phyloP scores from a whole-genome alignment of 92 coral and sea anemone species.

The Actinernus sp. region DNA sequence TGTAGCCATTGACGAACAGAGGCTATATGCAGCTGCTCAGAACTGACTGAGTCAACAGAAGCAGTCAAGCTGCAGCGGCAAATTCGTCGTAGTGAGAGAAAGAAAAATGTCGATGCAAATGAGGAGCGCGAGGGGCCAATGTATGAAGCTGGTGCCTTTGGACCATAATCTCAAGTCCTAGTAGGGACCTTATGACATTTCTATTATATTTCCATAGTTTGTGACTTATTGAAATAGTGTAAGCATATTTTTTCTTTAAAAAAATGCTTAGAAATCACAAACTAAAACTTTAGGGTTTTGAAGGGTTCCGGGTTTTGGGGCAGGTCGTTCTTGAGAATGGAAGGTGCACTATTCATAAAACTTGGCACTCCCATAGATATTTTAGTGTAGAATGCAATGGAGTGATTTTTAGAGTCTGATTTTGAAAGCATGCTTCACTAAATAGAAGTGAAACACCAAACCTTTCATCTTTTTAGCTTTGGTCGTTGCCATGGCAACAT shows the following conservation, averaged over 20 bases:
- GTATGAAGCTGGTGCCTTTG: constrained; percentile 47
- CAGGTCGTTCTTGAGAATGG: constrained; percentile 7
- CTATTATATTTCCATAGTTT: neutral
- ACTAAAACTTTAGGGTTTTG: constrained; percentile 1
- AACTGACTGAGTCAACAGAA: constrained; percentile 20
- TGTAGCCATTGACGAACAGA: constrained; percentile 12
- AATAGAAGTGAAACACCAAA: neutral
- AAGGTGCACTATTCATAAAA: constrained; percentile 1
- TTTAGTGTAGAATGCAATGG: constrained; percentile 4
- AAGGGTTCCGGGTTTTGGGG: constrained; percentile 1
- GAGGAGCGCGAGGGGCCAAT: constrained; percentile 23
- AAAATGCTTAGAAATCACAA: neutral
- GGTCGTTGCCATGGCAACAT: neutral
- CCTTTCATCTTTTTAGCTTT: neutral
- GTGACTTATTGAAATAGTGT: neutral
- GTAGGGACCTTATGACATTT: neutral
- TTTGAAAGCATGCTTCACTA: neutral
- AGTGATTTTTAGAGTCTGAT: neutral
- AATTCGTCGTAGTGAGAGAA: constrained; percentile 39
- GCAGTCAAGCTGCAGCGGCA: constrained; percentile 23
- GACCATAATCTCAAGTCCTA: constrained; percentile 6
- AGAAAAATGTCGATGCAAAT: constrained; percentile 13
- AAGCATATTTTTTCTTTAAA: neutral
- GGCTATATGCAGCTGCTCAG: constrained; percentile 31
- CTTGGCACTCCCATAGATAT: neutral